Conservation (phyloP, 1,140 invertebrate genomes). For the Lucilia cuprina region DNA sequence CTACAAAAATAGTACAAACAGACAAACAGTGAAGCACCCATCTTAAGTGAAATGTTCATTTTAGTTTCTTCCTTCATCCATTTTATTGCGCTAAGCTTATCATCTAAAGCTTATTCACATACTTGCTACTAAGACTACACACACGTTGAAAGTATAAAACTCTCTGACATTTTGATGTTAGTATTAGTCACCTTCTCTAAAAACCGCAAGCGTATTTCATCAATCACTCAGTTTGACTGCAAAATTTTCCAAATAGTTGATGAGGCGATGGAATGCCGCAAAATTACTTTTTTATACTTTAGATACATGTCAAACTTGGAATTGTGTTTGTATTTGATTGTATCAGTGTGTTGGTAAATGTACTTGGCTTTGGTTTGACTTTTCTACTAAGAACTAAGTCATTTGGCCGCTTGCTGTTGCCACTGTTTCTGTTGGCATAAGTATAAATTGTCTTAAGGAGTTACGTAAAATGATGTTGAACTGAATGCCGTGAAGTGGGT, state of each 20-base stretch:
- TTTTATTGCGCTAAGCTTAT: neutral
- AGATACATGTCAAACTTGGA: slow-evolving; percentile 1
- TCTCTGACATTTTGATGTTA: neutral
- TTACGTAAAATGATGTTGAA: neutral
- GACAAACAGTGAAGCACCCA: too few species aligned
- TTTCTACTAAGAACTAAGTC: neutral
- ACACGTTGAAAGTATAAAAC: neutral
- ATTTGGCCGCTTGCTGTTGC: slow-evolving; percentile 1
- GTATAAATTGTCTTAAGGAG: neutral
- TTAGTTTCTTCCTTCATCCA: too few species aligned
- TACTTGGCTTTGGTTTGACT: neutral
- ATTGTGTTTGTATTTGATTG: neutral
- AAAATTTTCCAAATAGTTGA: slow-evolving; percentile 32
- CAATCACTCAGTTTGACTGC: slow-evolving; percentile 29
- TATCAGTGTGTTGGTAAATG: neutral
- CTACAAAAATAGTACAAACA: neutral
- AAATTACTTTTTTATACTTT: slow-evolving; percentile 34
- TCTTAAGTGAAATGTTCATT: too few species aligned
- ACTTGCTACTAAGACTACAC: neutral
- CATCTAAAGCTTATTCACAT: slow-evolving; percentile 2
- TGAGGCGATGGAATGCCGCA: slow-evolving; percentile 36
- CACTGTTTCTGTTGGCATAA: neutral
- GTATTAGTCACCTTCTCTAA: slow-evolving; percentile 17
- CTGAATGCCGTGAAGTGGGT: neutral
- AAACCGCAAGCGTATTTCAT: slow-evolving; percentile 34